phyloP scores from a whole-genome alignment of 2,888 invertebrate genomes.

The Synergus japonicus region DNA sequence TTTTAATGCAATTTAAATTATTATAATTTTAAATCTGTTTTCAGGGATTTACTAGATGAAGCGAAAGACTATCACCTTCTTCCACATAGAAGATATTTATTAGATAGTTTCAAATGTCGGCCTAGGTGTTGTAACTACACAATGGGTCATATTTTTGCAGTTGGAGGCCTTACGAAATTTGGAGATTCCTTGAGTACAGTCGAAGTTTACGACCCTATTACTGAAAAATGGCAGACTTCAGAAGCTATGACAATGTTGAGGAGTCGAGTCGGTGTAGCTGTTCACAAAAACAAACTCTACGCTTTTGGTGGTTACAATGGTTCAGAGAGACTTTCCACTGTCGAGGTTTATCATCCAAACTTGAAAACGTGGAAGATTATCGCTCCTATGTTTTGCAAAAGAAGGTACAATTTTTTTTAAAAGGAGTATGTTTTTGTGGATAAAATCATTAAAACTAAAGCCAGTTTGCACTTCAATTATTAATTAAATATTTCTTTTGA shows the following conservation, averaged over 20 bases:
- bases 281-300: constrained; percentile 86
- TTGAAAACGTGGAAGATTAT: constrained; percentile 87
- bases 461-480: neutral
- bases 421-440: neutral
- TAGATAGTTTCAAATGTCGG: constrained; percentile 87
- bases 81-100: constrained; percentile 88
- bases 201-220: constrained; percentile 88
- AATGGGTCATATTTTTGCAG: constrained; percentile 90
- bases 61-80: constrained; percentile 92
- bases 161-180: constrained; percentile 90
- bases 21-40: constrained; percentile 53
- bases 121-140: constrained; percentile 87
- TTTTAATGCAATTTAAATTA: constrained; percentile 14
- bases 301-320: constrained; percentile 94
- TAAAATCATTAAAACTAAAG: neutral
- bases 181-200: constrained; percentile 91
- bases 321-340: constrained; percentile 87
- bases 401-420: constrained; percentile 80
- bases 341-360: constrained; percentile 90
- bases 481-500: constrained; percentile 55
- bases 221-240: constrained; percentile 84
- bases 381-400: constrained; percentile 88
- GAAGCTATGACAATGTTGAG: constrained; percentile 92
- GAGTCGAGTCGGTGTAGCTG: constrained; percentile 91
- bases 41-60: constrained; percentile 89